Evolutionary conservation across 2,113 vertebrate genomes (phyloP), one percentile per base, ranked within the genome.

Genomic region (Corvus cornix): DNA sequence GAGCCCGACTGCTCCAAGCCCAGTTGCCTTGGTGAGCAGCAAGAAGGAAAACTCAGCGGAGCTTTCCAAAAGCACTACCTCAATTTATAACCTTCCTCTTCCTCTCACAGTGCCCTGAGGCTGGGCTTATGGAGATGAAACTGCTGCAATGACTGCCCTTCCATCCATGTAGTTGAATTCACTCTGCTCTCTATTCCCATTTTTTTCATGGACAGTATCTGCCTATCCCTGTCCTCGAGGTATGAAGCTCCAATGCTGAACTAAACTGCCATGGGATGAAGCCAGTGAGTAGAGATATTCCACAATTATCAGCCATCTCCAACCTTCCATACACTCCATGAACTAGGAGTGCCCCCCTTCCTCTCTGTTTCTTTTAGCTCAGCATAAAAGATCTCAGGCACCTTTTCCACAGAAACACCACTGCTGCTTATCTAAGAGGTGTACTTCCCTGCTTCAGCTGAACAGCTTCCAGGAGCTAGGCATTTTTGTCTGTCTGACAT

Each of bases 181-280:
- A 51, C 12, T 11, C 17, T 13, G 4, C 16, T 43, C 49, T n/a
- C 43, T 77, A 0, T 51, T 91, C n/a, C 72, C 28, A 6, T 33
- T 55, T 4, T 4, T 62, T 73, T 83, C 31, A 44, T 10, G 76
- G 41, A 28, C 13, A 26, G 24, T 41, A 37, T n/a, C 73, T 60
- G 26, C n/a, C 13, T 43, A 60, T 19, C 13, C 22, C 28, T 41
- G 24, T 33, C 28, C 46, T 67, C 0, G 0, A 69, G 15, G 14
- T 39, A 51, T 0, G 0, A 76, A 52, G 24, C 11, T 69, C 44
- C 17, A n/a, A 1, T 9, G 16, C 30, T 48, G 48, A 89, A n/a
- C 48, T 49, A 23, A 90, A 37, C 24, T 52, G 24, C 27, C 17
- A 18, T 6, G 13, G 19, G n/a, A 62, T 20, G 63, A 86, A 73